phyloP scores from a whole-genome alignment of 2,888 invertebrate species.

The Sericinus montela region DNA sequence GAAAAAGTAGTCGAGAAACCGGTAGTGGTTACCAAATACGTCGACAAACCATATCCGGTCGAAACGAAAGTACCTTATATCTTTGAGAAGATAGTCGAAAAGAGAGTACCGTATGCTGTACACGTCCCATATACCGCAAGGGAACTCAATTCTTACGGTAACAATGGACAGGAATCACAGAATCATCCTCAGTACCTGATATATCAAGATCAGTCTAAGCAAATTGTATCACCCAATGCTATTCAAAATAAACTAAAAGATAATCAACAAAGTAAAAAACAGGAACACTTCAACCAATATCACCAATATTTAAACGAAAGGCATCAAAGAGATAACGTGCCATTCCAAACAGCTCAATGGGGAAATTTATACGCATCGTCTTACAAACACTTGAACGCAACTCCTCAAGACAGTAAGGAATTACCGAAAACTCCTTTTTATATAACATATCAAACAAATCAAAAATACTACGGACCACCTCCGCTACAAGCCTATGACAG shows the following conservation, averaged over 20 bases:
- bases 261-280: constrained; percentile 17
- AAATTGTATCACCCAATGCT: constrained; percentile 4
- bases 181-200: constrained; percentile 14
- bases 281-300: constrained; percentile 27
- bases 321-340: constrained; percentile 23
- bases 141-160: constrained; percentile 47
- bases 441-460: constrained; percentile 35
- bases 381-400: constrained; percentile 53
- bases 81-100: constrained; percentile 73
- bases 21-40: constrained; percentile 64
- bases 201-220: neutral
- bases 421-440: constrained; percentile 31
- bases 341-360: constrained; percentile 47
- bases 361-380: constrained; percentile 62
- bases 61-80: constrained; percentile 67
- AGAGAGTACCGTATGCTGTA: constrained; percentile 75
- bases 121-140: constrained; percentile 71
- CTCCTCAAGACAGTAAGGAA: constrained; percentile 27
- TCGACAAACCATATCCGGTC: constrained; percentile 68
- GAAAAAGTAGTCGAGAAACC: constrained; percentile 80
- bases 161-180: constrained; percentile 34
- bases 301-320: constrained; percentile 31
- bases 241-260: constrained; percentile 23
- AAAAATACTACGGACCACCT: constrained; percentile 69
- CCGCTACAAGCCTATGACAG: constrained; percentile 52